Percentiles rank a stretch among this genome's conserved stretches.
These are phyloP conservation scores for Araneus ventricosus DNA, from an alignment of 1,140 invertebrate species.

Conservation along the genomic window DNA sequence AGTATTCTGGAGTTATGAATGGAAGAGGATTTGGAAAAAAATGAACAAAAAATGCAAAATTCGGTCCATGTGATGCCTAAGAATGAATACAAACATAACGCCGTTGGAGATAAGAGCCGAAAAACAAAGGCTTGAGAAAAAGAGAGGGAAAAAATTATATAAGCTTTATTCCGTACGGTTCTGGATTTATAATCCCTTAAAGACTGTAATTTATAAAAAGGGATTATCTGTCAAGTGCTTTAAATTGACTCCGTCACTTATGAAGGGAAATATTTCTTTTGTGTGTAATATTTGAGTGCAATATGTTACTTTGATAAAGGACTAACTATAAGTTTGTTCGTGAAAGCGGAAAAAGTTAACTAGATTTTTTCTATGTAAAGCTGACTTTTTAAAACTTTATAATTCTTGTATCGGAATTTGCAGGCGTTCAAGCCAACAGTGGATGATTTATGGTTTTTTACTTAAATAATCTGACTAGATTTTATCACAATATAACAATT, in stretches of 20 bases:
- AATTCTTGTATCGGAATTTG: too few species aligned
- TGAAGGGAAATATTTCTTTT: neutral
- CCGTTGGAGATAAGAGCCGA: constrained; percentile 40
- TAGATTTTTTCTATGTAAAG: too few species aligned
- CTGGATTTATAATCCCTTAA: constrained; percentile 49
- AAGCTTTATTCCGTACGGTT: neutral
- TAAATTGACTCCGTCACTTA: neutral
- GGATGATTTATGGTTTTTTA: too few species aligned
- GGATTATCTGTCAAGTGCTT: constrained; percentile 36
- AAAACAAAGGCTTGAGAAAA: constrained; percentile 22
- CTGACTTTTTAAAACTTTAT: too few species aligned
- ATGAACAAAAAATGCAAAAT: constrained; percentile 32
- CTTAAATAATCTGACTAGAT: too few species aligned
- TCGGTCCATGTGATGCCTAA: neutral
- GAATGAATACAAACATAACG: constrained; percentile 66
- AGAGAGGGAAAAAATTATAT: constrained; percentile 2
- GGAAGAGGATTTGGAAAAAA: constrained; percentile 47
- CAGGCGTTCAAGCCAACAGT: too few species aligned
- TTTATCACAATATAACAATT: too few species aligned
- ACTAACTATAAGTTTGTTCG: neutral
- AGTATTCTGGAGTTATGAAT: constrained; percentile 51
- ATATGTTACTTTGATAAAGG: neutral
- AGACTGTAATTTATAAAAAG: constrained; percentile 59
- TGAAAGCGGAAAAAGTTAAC: too few species aligned
- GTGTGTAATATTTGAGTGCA: neutral